Evolutionary conservation across 2,888 invertebrate genomes (phyloP).

Genomic region (Campoplex nolae): DNA sequence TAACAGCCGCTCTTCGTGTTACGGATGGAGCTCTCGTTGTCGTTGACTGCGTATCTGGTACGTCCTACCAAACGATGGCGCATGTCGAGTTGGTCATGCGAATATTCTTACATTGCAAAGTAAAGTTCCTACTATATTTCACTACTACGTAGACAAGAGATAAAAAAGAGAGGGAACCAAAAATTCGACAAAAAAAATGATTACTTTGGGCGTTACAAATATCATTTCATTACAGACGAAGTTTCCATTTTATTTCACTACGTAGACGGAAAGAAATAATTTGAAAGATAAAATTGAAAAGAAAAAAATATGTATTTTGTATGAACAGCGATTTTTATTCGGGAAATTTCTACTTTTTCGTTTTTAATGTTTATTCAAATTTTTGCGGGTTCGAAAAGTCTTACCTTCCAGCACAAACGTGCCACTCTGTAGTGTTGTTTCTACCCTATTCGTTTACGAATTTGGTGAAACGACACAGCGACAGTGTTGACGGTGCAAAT

Average conservation of each 20-base stretch:
- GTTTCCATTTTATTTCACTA: neutral
- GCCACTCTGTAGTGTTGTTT: constrained; percentile 80
- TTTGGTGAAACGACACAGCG: constrained; percentile 76
- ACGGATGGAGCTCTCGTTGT: constrained; percentile 99
- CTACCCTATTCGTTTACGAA: constrained; percentile 67
- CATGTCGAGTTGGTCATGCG: constrained; percentile 67
- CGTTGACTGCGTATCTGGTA: constrained; percentile 99
- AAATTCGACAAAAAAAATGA: neutral
- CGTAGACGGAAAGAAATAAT: neutral
- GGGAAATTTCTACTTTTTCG: neutral
- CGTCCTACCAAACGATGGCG: constrained; percentile 78
- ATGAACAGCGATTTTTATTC: neutral
- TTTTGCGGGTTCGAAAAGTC: constrained; percentile 12
- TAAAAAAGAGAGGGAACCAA: constrained; percentile 13
- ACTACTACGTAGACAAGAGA: constrained; percentile 22
- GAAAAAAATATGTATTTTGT: neutral
- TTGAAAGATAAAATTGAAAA: neutral
- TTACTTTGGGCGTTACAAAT: neutral
- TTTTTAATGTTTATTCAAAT: neutral
- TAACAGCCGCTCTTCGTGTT: constrained; percentile 99
- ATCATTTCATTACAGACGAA: neutral
- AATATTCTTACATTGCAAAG: constrained; percentile 65
- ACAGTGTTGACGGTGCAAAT: constrained; percentile 87
- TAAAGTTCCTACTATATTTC: constrained; percentile 63
- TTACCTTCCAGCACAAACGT: constrained; percentile 81